These are phyloP conservation scores for Myotis lucifugus DNA, from an alignment of 2,113 vertebrate genomes.

Conservation along the genomic window DNA sequence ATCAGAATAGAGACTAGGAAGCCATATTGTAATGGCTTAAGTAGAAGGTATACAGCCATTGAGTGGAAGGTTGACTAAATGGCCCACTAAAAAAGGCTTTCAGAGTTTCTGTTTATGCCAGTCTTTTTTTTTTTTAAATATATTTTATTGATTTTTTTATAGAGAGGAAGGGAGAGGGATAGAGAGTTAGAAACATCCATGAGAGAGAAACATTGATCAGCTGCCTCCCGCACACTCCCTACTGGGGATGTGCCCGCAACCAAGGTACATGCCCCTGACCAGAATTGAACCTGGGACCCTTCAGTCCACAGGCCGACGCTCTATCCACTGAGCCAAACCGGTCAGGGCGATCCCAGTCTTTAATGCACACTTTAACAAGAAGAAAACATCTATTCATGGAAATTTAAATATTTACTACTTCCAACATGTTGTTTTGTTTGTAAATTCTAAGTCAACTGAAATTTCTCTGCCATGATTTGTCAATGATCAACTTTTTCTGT, in stretches of 20 bases:
- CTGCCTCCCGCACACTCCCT: no score
- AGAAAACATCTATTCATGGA: background rate
- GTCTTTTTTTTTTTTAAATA: background rate
- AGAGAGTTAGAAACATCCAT: no score
- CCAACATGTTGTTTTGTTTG: background rate
- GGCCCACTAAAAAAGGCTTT: background rate
- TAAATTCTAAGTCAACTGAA: background rate
- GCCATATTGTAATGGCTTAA: background rate
- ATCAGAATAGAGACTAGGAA: background rate
- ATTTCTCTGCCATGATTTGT: background rate
- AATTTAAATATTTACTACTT: conserved; percentile 28
- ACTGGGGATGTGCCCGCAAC: no score
- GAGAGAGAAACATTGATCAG: no score
- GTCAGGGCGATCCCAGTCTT: background rate
- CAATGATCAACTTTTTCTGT: background rate
- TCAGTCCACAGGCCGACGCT: no score
- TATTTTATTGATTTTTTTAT: no score
- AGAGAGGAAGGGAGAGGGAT: no score
- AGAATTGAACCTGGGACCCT: no score
- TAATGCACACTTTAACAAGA: background rate
- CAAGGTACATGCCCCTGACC: no score
- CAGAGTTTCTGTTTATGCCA: background rate
- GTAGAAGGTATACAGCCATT: background rate
- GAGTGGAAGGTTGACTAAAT: background rate
- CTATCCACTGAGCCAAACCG: no score